These are phyloP conservation scores for Arge pagana DNA, from an alignment of 2,888 invertebrate genomes.

Conservation along the genomic window DNA sequence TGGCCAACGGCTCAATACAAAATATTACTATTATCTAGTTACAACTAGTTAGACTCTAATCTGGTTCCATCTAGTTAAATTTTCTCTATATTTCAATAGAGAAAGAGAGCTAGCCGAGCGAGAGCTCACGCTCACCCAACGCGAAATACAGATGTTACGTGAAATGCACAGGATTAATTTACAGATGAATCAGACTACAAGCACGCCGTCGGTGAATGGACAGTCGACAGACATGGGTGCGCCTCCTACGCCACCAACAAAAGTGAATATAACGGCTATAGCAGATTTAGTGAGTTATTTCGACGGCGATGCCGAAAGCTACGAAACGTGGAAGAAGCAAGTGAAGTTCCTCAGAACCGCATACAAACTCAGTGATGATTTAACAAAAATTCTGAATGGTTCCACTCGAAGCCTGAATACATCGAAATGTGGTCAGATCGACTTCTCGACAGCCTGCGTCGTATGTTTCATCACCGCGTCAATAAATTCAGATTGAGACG, in stretches of 20 bases:
- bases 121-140: constrained; percentile 1
- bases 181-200: not conserved
- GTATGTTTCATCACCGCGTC: not conserved
- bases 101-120: too few relatives aligned
- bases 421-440: not conserved
- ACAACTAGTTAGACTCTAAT: too few relatives aligned
- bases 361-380: not conserved
- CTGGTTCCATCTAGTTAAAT: too few relatives aligned
- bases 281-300: constrained; percentile 11
- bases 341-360: not conserved
- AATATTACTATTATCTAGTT: too few relatives aligned
- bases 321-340: constrained; percentile 22
- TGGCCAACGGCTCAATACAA: too few relatives aligned
- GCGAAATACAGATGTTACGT: constrained; percentile 7
- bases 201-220: not conserved
- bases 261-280: constrained; percentile 8
- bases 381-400: not conserved
- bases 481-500: not conserved
- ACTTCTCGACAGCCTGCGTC: not conserved
- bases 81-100: too few relatives aligned
- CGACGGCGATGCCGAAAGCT: constrained; percentile 5
- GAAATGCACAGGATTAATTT: not conserved
- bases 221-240: not conserved
- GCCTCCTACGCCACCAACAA: not conserved
- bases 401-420: not conserved